Base-by-base conservation (phyloP, 2,888 invertebrate genomes). In the Trichopoda pennipes region DNA sequence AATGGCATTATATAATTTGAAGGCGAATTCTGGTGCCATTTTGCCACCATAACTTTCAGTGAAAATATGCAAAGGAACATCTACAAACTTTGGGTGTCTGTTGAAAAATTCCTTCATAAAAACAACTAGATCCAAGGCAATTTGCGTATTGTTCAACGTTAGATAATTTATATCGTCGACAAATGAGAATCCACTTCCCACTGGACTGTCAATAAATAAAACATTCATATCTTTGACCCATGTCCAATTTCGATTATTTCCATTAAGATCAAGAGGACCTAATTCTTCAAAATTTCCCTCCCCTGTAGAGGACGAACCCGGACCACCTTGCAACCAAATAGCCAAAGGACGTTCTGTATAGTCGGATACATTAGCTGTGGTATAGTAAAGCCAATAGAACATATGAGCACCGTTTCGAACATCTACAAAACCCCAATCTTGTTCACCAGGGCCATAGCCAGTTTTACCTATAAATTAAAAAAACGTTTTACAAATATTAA, bases 21-120 rank as follows among this genome's bases (percentile, higher is more conserved):
- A 92, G 89, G 95, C 96, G 89, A 97, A 97, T 86, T 96, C 96
- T 0, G 95, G 94, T 0, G 96, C 95, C 97, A 97, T 97, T 92
- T 98, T 98, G 1, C 97, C 98, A 21, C 98, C 98, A 89, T 98
- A 98, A 0, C 97, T 97, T 90, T 98, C 97, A 28, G 95, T 95
- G 87, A 96, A 95, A 81, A 98, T 96, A 88, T 97, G 97, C 47
- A 96, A 92, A 0, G 96, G 95, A 0, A 95, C 93, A 10, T 91
- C 92, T 89, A 93, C 93, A 88, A 97, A 97, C 86, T 94, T 93
- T 0, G 95, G 93, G 87, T 95, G 92, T n/a, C 92, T 89, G 17
- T 91, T 87, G 85, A 95, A 94, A 90, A 98, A 96, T 8, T 92
- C 93, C 87, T 93, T 93, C 91, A 97, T 93, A 49, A 96, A 92